phyloP scores from a whole-genome alignment of 2,888 invertebrate species.

The Lasioglossum leucozonium region DNA sequence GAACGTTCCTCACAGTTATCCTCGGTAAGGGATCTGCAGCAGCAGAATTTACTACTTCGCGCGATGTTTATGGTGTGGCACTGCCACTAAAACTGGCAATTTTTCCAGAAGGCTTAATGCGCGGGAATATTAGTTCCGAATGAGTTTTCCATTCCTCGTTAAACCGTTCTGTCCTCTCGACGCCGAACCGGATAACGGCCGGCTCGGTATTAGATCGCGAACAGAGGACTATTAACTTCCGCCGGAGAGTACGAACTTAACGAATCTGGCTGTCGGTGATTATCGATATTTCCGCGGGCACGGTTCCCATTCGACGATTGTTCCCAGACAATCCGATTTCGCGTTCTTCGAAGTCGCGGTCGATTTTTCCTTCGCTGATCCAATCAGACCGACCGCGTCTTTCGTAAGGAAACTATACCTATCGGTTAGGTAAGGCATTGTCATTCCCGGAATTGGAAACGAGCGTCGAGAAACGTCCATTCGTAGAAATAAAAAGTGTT shows the following conservation, averaged over 20 bases:
- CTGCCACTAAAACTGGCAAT: slow-evolving; percentile 44
- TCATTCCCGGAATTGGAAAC: not conserved
- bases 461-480: not conserved
- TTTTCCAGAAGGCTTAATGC: slow-evolving; percentile 36
- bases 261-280: slow-evolving; percentile 33
- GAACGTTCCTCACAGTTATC: not conserved
- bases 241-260: not conserved
- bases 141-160: slow-evolving; percentile 52
- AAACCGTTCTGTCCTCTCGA: slow-evolving; percentile 36
- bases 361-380: not conserved
- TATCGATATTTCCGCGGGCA: slow-evolving; percentile 24
- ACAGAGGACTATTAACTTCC: slow-evolving; percentile 10
- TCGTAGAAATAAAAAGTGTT: not conserved
- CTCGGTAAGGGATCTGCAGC: not conserved
- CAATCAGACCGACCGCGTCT: not conserved
- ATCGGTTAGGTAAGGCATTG: not conserved
- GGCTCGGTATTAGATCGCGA: slow-evolving; percentile 56
- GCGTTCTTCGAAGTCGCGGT: not conserved
- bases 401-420: not conserved
- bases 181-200: slow-evolving; percentile 56
- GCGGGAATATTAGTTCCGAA: slow-evolving; percentile 55
- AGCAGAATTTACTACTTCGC: not conserved
- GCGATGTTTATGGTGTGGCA: slow-evolving; percentile 29
- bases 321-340: not conserved
- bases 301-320: slow-evolving; percentile 5